These are phyloP conservation scores for Cerceris ruficornis DNA, from an alignment of 2,888 invertebrate species.

Conservation along the genomic window DNA sequence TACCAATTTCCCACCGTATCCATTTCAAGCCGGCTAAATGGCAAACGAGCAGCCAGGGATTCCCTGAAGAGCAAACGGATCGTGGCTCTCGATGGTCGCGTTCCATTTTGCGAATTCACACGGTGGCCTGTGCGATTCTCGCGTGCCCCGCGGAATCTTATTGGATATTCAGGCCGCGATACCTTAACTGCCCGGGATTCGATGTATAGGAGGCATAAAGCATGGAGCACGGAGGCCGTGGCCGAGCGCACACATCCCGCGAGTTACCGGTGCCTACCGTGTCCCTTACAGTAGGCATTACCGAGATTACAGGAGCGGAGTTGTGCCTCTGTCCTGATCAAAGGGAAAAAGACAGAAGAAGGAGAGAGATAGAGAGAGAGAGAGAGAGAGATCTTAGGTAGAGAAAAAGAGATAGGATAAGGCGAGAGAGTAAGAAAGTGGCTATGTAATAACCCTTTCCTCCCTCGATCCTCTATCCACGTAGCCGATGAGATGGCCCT, in stretches of 20 bases:
- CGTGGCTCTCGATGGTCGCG: slow-evolving; percentile 7
- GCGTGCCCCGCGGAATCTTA: slow-evolving; percentile 72
- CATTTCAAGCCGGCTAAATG: background rate
- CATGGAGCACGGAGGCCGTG: slow-evolving; percentile 61
- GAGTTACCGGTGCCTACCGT: slow-evolving; percentile 63
- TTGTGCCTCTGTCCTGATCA: slow-evolving; percentile 40
- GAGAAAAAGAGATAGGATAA: slow-evolving; percentile 11
- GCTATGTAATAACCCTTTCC: slow-evolving; percentile 71
- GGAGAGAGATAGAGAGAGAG: background rate
- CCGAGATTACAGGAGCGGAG: slow-evolving; percentile 73
- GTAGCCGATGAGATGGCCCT: slow-evolving; percentile 56
- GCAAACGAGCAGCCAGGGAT: background rate
- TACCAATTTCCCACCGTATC: background rate
- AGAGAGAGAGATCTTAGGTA: background rate
- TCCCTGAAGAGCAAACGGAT: background rate
- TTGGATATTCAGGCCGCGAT: slow-evolving; percentile 74
- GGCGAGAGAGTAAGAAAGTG: slow-evolving; percentile 44
- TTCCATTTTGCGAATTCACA: slow-evolving; percentile 64
- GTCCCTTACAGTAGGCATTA: slow-evolving; percentile 74
- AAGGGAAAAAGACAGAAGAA: slow-evolving; percentile 19
- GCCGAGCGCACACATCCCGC: slow-evolving; percentile 46
- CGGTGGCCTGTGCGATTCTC: slow-evolving; percentile 65
- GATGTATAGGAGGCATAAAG: slow-evolving; percentile 76
- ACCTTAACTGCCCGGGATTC: slow-evolving; percentile 74
- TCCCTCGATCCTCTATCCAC: slow-evolving; percentile 60